A percentile compares a stretch with the other conserved stretches of the same genome.
Conservation (phyloP, 2,113 vertebrate species). For the Pterocles gutturalis region DNA sequence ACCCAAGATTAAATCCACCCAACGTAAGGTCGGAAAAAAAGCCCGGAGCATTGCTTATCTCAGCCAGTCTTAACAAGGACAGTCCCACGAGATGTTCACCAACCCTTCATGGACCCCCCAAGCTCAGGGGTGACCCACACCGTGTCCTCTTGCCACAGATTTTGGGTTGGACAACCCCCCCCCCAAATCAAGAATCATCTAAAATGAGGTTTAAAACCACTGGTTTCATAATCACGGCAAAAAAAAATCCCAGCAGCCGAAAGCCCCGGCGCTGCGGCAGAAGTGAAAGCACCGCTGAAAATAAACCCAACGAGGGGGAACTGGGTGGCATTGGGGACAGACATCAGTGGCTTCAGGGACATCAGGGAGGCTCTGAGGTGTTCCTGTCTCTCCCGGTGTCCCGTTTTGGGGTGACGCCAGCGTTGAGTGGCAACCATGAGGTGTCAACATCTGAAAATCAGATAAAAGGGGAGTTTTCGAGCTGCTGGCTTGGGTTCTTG, state of each 20-base stretch:
- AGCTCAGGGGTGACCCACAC: not conserved
- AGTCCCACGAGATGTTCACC: not conserved
- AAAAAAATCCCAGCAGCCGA: not conserved
- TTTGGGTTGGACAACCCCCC: not conserved
- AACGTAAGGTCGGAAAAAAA: not conserved
- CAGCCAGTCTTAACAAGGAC: not conserved
- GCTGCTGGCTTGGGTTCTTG: not conserved
- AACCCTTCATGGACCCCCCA: not conserved
- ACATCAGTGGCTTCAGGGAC: not conserved
- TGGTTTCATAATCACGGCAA: not conserved
- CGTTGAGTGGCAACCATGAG: not conserved
- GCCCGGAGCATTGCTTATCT: not conserved
- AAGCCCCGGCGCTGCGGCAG: not conserved
- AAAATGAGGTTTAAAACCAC: not conserved
- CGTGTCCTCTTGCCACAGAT: rapidly evolving
- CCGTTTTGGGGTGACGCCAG: not conserved
- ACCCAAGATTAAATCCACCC: constrained; percentile 41
- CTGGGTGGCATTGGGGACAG: rapidly evolving
- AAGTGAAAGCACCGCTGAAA: not conserved
- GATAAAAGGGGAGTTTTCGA: not conserved
- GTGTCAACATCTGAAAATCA: not conserved
- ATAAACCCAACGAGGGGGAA: not conserved
- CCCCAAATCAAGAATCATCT: not conserved
- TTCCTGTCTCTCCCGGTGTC: not conserved
- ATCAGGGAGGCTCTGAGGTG: not conserved